These are phyloP conservation scores for Ophion ventricosus DNA, from an alignment of 2,888 invertebrate species.

Conservation along the genomic window DNA sequence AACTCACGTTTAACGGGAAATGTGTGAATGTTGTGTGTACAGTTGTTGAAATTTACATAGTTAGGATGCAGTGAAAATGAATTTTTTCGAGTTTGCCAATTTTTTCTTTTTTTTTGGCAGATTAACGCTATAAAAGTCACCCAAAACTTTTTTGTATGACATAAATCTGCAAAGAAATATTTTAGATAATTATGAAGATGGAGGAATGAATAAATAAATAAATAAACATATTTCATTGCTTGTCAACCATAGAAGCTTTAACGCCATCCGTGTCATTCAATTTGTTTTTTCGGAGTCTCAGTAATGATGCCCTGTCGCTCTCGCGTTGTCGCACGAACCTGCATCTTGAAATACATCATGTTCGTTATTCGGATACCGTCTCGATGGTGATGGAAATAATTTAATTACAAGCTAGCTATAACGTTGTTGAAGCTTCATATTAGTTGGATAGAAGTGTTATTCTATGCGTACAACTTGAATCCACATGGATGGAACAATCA, in stretches of 20 bases:
- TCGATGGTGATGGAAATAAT: neutral
- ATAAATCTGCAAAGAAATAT: neutral
- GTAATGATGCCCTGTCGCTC: too few species aligned
- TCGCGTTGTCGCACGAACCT: neutral
- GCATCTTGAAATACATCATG: neutral
- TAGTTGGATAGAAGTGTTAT: slow-evolving; percentile 1
- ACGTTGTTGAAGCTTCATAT: neutral
- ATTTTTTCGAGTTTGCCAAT: neutral
- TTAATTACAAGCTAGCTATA: neutral
- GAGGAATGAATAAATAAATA: neutral
- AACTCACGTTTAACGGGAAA: neutral
- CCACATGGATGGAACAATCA: neutral
- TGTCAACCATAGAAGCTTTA: neutral
- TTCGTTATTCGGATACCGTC: neutral
- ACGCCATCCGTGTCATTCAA: neutral
- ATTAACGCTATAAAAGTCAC: neutral
- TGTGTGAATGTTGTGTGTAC: neutral
- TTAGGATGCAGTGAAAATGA: neutral
- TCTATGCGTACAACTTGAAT: neutral
- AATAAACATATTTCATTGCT: neutral
- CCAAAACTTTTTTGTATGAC: neutral
- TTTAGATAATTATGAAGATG: neutral
- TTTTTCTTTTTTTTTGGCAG: neutral
- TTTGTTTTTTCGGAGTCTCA: neutral
- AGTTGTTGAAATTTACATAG: too few species aligned